Percentiles rank a stretch among this genome's conserved stretches.
Evolutionary conservation across 2,113 vertebrate species (phyloP).

Genomic region (Leptocoma aspasia): DNA sequence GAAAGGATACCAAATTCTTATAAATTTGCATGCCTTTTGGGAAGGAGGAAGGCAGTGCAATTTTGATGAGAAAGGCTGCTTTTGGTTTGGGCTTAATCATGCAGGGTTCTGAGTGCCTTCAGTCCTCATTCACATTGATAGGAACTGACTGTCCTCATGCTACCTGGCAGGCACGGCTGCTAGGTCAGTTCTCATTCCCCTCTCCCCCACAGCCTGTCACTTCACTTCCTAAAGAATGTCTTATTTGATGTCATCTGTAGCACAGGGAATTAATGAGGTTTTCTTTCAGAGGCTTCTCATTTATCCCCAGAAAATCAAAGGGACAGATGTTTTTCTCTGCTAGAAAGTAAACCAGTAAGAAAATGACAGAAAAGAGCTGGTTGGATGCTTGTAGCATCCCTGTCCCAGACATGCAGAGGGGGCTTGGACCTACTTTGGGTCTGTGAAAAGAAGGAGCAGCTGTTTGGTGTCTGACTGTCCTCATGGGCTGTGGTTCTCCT

Average conservation of each 20-base stretch:
- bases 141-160: not conserved
- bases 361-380: not conserved
- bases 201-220: not conserved
- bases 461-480: not conserved
- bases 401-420: not conserved
- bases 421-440: not conserved
- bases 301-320: not conserved
- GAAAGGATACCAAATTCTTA: conserved; percentile 32
- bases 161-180: not conserved
- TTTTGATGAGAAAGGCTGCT: conserved; percentile 39
- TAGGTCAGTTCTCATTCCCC: not conserved
- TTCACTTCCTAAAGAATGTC: not conserved
- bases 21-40: not conserved
- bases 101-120: conserved; percentile 8
- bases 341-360: not conserved
- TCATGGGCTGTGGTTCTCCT: not conserved
- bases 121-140: not conserved
- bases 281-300: not conserved
- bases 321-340: not conserved
- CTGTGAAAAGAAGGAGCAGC: not conserved
- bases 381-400: not conserved
- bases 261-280: conserved; percentile 5
- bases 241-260: not conserved
- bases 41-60: conserved; percentile 17
- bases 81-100: not conserved